phyloP scores from a whole-genome alignment of 1,140 invertebrate genomes.

The Tenebrio molitor region DNA sequence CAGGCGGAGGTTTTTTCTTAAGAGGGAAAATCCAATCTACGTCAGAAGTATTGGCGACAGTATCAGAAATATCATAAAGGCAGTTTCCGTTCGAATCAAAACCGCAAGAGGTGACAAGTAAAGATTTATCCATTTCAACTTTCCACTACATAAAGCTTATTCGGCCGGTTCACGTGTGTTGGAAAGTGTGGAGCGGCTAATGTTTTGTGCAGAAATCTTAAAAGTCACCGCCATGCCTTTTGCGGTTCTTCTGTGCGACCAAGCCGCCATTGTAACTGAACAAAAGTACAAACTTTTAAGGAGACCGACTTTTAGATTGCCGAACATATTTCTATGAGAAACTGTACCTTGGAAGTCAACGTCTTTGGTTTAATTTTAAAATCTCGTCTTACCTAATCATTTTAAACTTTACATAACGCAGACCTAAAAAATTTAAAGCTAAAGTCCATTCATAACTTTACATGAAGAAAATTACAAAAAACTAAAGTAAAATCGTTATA shows the following conservation, averaged over 20 bases:
- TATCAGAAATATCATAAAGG: neutral
- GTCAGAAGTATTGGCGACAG: too few species aligned
- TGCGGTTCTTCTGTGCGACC: slow-evolving; percentile 15
- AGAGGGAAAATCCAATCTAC: too few species aligned
- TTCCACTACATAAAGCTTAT: slow-evolving; percentile 45
- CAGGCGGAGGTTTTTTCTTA: too few species aligned
- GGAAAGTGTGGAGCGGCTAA: slow-evolving; percentile 43
- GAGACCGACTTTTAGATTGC: slow-evolving; percentile 12
- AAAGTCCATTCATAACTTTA: too few species aligned
- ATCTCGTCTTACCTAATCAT: too few species aligned
- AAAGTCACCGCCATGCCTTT: slow-evolving; percentile 43
- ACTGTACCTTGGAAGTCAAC: neutral
- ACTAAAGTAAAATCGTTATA: too few species aligned
- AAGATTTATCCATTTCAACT: slow-evolving; percentile 45
- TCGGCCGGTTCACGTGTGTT: slow-evolving; percentile 37
- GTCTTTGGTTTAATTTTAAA: too few species aligned
- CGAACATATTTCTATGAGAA: slow-evolving; percentile 11
- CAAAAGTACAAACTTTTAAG: slow-evolving; percentile 41
- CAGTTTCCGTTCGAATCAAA: slow-evolving; percentile 9
- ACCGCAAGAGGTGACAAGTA: slow-evolving; percentile 29
- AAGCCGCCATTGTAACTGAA: slow-evolving; percentile 34
- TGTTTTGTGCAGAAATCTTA: slow-evolving; percentile 32
- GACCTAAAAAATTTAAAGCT: too few species aligned
- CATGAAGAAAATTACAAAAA: too few species aligned
- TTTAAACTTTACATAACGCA: too few species aligned